Conservation (phyloP, 2,797 vertebrate species). For the Hypotaenidia philippensis region DNA sequence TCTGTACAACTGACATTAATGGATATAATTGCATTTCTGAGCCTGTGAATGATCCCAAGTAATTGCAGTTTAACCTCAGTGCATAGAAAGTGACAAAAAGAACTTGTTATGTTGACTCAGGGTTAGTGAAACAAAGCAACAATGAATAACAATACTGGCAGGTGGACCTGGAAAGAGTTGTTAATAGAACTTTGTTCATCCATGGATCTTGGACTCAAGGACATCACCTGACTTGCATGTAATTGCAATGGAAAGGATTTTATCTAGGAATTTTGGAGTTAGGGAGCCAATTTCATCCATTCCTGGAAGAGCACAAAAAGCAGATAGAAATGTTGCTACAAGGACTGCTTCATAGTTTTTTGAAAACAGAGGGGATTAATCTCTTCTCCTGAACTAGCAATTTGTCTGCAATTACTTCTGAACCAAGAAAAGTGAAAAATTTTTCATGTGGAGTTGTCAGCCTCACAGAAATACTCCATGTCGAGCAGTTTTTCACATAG, state of each 20-base stretch:
- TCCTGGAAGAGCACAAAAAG: background rate
- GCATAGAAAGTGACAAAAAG: fast-evolving
- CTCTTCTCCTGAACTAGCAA: background rate
- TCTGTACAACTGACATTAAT: background rate
- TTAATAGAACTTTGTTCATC: background rate
- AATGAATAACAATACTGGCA: background rate
- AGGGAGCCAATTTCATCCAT: background rate
- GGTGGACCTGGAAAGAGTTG: background rate
- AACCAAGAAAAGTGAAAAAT: background rate
- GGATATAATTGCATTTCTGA: background rate
- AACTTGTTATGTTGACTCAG: background rate
- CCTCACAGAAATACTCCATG: background rate
- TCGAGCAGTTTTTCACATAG: background rate
- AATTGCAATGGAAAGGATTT: background rate
- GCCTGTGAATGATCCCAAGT: background rate
- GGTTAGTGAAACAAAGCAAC: background rate
- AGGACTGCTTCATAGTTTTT: background rate
- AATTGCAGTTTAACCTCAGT: background rate
- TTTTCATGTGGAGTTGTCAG: background rate
- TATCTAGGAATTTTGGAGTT: background rate
- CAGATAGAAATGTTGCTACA: background rate
- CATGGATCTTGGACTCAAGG: background rate
- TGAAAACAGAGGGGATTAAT: background rate
- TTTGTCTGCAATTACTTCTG: constrained; percentile 2
- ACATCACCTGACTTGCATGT: background rate